Conservation (phyloP, 1,140 invertebrate genomes). For the Drosophila hydei region DNA sequence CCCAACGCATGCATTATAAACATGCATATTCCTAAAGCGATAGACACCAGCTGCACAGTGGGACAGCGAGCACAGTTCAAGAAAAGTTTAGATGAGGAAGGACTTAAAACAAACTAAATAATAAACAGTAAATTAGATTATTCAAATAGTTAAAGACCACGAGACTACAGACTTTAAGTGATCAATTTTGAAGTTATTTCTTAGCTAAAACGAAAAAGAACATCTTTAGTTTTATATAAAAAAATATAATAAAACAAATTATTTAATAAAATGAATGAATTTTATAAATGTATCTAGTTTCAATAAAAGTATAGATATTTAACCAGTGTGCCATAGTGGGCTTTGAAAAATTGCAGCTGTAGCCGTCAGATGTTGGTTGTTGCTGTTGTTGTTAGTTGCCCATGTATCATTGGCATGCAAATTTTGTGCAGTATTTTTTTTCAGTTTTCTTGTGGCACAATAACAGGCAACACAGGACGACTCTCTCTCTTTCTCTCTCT, state of each 20-base stretch:
- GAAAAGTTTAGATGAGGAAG: neutral
- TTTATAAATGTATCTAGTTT: too few relatives aligned
- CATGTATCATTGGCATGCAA: slow-evolving; percentile 76
- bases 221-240: too few relatives aligned
- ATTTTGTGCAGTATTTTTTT: slow-evolving; percentile 47
- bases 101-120: neutral
- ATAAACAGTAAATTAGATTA: too few relatives aligned
- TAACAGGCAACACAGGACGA: slow-evolving; percentile 41
- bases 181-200: too few relatives aligned
- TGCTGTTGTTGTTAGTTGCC: slow-evolving; percentile 14
- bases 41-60: slow-evolving; percentile 17
- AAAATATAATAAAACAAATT: too few relatives aligned
- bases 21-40: slow-evolving; percentile 43
- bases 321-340: slow-evolving; percentile 20
- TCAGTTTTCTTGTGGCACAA: slow-evolving; percentile 22
- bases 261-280: too few relatives aligned
- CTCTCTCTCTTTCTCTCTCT: neutral
- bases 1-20: slow-evolving; percentile 44
- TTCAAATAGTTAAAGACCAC: too few relatives aligned
- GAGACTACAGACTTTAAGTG: too few relatives aligned
- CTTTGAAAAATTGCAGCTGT: slow-evolving; percentile 30
- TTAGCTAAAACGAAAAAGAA: too few relatives aligned
- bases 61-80: neutral
- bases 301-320: too few relatives aligned
- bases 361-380: slow-evolving; percentile 5